These are phyloP conservation scores for Littorina saxatilis DNA, from an alignment of 1,140 invertebrate species.

Conservation along the genomic window DNA sequence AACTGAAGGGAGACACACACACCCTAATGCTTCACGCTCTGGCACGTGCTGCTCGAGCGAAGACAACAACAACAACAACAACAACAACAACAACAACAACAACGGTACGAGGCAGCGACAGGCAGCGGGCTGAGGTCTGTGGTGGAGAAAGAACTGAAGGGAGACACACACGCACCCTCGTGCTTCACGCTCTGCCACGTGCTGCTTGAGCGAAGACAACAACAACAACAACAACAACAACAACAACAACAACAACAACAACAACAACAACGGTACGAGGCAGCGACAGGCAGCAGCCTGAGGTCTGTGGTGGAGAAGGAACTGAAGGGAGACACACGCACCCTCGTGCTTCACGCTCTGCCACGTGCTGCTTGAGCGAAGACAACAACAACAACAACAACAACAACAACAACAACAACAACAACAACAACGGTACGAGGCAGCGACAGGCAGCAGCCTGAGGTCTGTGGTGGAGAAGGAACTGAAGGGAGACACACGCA, in stretches of 20 bases:
- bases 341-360: no score
- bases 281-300: no score
- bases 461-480: constrained; percentile 6
- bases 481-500: constrained; percentile 2
- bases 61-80: no score
- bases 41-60: background rate
- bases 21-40: constrained; percentile 27
- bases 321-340: no score
- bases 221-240: no score
- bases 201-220: no score
- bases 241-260: background rate
- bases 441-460: background rate
- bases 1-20: constrained; percentile 1
- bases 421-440: background rate
- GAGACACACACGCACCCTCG: background rate
- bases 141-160: constrained; percentile 13
- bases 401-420: no score
- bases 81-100: no score
- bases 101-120: background rate
- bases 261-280: no score
- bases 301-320: no score
- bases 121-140: constrained; percentile 1
- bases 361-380: no score
- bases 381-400: no score
- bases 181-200: constrained; percentile 32